Conservation (phyloP, 2,888 invertebrate species). For the Saturnia pavonia region DNA sequence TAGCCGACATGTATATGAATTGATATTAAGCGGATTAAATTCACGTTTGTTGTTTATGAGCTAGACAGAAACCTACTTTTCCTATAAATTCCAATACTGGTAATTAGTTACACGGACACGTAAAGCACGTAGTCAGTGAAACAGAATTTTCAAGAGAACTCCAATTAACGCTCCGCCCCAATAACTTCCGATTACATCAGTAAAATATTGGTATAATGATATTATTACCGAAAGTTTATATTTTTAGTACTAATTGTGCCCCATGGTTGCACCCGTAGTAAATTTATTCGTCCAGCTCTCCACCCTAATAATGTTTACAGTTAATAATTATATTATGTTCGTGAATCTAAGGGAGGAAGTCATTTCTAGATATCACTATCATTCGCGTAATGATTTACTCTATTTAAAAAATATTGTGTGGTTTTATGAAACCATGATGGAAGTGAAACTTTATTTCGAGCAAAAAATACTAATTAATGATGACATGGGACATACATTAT, state of each 20-base stretch:
- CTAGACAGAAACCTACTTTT: not conserved
- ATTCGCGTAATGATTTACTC: no score
- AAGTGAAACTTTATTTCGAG: no score
- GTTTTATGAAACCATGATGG: no score
- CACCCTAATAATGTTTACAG: no score
- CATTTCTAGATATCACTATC: no score
- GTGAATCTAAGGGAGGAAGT: no score
- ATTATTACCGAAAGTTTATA: not conserved
- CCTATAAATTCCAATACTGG: slow-evolving; percentile 15
- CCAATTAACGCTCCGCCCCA: slow-evolving; percentile 11
- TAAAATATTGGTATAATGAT: slow-evolving; percentile 4
- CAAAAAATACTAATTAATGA: no score
- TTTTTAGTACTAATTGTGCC: not conserved
- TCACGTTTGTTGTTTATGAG: slow-evolving; percentile 14
- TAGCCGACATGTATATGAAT: no score
- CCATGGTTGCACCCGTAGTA: not conserved
- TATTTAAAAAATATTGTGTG: no score
- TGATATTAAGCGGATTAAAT: not conserved
- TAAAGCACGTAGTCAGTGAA: slow-evolving; percentile 7
- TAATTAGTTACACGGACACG: slow-evolving; percentile 10
- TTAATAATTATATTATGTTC: not conserved
- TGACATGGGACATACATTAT: no score
- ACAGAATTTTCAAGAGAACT: slow-evolving; percentile 9
- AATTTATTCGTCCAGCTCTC: no score
- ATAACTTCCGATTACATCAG: not conserved